phyloP scores from a whole-genome alignment of 2,797 vertebrate genomes.

The Pipistrellus pipistrellus region DNA sequence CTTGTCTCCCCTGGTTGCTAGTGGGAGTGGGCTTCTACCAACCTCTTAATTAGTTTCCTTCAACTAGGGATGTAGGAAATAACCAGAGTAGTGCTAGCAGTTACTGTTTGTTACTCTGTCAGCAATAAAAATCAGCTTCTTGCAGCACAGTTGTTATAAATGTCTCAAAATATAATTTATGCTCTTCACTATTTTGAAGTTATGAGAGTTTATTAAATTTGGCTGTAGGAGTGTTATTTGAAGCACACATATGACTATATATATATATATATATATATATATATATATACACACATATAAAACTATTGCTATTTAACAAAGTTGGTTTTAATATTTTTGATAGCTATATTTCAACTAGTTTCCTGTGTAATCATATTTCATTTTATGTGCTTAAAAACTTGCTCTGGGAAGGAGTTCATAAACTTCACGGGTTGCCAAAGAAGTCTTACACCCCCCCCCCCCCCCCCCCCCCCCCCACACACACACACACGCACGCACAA shows the following conservation, averaged over 20 bases:
- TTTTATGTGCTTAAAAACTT: neutral
- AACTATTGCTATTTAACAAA: neutral
- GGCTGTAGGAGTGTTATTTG: neutral
- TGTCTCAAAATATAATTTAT: slow-evolving; percentile 5
- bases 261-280: neutral
- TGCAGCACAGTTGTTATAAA: neutral
- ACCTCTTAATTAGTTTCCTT: slow-evolving; percentile 28
- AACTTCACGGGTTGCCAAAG: neutral
- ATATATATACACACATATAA: neutral
- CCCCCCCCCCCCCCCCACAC: too few relatives aligned
- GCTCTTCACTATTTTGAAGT: slow-evolving; percentile 2
- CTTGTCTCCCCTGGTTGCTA: neutral
- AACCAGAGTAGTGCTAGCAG: neutral
- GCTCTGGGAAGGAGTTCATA: neutral
- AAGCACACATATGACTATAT: neutral
- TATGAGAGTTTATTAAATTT: neutral
- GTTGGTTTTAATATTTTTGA: neutral
- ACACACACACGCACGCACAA: neutral
- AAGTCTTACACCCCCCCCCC: too few relatives aligned
- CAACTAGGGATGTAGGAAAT: neutral
- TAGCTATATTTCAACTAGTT: slow-evolving; percentile 13
- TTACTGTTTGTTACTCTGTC: neutral
- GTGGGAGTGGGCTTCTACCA: neutral
- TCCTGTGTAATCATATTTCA: neutral
- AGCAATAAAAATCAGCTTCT: slow-evolving; percentile 35